Evolutionary conservation across 2,113 vertebrate genomes (phyloP).

Genomic region (Leuciscus idus): DNA sequence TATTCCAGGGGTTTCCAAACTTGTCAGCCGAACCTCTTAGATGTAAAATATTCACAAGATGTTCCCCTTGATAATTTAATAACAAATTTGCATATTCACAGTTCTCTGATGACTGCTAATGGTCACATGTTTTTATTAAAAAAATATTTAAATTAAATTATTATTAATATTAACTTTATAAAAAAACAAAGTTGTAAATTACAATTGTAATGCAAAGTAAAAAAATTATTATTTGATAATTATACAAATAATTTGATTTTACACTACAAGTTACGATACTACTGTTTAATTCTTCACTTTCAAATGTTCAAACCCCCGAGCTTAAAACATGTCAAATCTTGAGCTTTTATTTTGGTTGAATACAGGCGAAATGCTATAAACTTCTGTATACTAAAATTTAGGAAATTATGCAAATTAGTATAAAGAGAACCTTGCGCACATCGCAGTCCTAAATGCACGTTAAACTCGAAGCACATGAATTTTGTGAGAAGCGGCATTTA

Average conservation of each 20-base stretch:
- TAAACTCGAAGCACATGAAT: no score
- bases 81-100: background rate
- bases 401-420: background rate
- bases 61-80: background rate
- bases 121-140: background rate
- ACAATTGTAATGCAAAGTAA: background rate
- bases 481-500: no score
- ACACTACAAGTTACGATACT: background rate
- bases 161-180: no score
- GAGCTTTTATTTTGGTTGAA: background rate
- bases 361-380: background rate
- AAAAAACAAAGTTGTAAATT: background rate
- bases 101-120: background rate
- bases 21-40: background rate
- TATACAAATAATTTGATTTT: background rate
- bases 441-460: background rate
- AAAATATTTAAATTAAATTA: no score
- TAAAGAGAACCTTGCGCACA: background rate
- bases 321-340: background rate
- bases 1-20: background rate
- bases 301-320: background rate
- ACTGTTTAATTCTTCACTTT: background rate
- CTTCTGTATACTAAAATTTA: background rate
- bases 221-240: background rate
- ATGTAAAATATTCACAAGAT: background rate